Evolutionary conservation across 1,140 invertebrate genomes (phyloP).

Genomic region (Zaprionus capensis): DNA sequence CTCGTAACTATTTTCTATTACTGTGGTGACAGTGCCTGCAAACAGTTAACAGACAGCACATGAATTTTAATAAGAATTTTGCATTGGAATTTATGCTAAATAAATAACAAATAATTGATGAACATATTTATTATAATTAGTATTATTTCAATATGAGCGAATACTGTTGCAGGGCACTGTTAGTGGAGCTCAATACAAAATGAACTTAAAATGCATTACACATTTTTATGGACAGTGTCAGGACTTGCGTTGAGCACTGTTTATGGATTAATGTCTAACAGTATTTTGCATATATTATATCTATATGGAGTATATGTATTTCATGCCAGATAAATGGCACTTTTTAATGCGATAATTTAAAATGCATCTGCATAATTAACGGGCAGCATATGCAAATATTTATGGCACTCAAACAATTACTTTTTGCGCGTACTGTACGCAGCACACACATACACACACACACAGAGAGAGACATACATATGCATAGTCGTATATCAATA

Average conservation of each 20-base stretch:
- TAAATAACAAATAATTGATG: not conserved
- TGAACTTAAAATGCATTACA: not conserved
- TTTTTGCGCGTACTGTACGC: slow-evolving; percentile 17
- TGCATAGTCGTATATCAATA: slow-evolving; percentile 44
- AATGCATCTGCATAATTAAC: slow-evolving; percentile 11
- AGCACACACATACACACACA: not conserved
- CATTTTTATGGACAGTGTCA: not conserved
- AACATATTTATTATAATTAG: not conserved
- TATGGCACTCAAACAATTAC: not conserved
- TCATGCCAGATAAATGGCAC: not conserved
- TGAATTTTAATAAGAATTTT: too few relatives aligned
- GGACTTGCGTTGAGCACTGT: not conserved
- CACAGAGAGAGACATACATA: not conserved
- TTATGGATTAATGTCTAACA: slow-evolving; percentile 1
- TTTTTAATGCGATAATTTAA: slow-evolving; percentile 4
- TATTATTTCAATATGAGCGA: not conserved
- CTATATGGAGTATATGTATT: not conserved
- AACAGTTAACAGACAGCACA: not conserved
- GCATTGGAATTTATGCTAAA: not conserved
- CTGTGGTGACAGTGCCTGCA: slow-evolving; percentile 4
- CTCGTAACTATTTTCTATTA: slow-evolving; percentile 24
- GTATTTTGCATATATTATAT: not conserved
- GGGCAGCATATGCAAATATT: not conserved
- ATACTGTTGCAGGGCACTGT: not conserved
- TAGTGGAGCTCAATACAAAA: not conserved